These are phyloP conservation scores for Anaspis maculata DNA, from an alignment of 2,888 invertebrate species.

Conservation along the genomic window DNA sequence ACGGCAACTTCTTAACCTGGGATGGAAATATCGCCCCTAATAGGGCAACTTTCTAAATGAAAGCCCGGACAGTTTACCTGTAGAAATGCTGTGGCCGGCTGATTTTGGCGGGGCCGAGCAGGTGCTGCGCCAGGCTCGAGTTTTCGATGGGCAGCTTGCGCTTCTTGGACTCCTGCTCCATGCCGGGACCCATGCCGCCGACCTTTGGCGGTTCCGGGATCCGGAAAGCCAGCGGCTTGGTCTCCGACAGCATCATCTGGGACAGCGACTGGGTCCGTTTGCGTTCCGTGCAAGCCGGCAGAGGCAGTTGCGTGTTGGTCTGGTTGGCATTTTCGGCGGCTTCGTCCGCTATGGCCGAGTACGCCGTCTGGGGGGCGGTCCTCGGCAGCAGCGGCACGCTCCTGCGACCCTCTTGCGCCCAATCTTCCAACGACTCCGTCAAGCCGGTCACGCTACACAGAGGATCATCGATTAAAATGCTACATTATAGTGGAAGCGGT, in stretches of 20 bases:
- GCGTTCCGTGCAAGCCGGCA: conserved; percentile 43
- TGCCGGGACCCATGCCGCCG: too few species aligned
- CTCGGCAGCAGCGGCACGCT: conserved; percentile 75
- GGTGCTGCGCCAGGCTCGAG: conserved; percentile 35
- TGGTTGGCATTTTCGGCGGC: conserved; percentile 57
- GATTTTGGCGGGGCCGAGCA: conserved; percentile 36
- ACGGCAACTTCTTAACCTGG: too few species aligned
- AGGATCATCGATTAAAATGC: not conserved
- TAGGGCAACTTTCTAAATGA: not conserved
- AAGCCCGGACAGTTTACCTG: conserved; percentile 33
- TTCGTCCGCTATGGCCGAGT: conserved; percentile 75
- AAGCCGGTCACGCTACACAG: conserved; percentile 54
- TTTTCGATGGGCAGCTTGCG: conserved; percentile 34
- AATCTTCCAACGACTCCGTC: conserved; percentile 58
- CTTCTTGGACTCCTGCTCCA: conserved; percentile 36
- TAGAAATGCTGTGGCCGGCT: conserved; percentile 41
- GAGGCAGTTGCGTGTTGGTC: conserved; percentile 53
- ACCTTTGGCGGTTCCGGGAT: conserved; percentile 39
- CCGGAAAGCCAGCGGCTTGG: conserved; percentile 24
- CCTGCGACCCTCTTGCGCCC: conserved; percentile 83
- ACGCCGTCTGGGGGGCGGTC: conserved; percentile 76
- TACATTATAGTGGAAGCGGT: too few species aligned
- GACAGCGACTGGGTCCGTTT: conserved; percentile 26
- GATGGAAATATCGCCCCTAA: too few species aligned
- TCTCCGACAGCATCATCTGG: conserved; percentile 6